Percentiles rank a stretch among this genome's conserved stretches.
These are phyloP conservation scores for Stenoptilia bipunctidactyla DNA, from an alignment of 2,888 invertebrate species.

Conservation along the genomic window DNA sequence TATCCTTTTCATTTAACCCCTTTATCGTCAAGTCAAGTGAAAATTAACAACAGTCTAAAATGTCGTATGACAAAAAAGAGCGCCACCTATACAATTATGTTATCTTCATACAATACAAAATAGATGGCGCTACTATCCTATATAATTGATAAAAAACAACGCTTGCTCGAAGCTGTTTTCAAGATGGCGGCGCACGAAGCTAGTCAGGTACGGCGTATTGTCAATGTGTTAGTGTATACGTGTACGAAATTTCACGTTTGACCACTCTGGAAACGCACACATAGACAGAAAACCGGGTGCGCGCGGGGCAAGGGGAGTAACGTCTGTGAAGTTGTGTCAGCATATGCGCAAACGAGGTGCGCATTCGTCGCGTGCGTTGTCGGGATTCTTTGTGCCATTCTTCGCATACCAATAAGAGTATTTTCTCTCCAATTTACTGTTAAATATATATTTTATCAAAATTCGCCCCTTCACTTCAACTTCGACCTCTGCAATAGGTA, in stretches of 20 bases:
- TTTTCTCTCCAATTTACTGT: constrained; percentile 79
- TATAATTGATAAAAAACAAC: constrained; percentile 31
- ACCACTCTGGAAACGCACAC: constrained; percentile 64
- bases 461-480: constrained; percentile 75
- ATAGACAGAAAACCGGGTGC: constrained; percentile 43
- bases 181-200: constrained; percentile 66
- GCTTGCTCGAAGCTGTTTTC: constrained; percentile 41
- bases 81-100: constrained; percentile 1
- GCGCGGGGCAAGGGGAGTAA: constrained; percentile 64
- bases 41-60: no score
- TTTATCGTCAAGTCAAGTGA: no score
- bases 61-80: no score
- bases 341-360: constrained; percentile 86
- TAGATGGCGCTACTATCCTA: constrained; percentile 35
- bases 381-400: constrained; percentile 98
- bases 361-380: constrained; percentile 91
- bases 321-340: constrained; percentile 77
- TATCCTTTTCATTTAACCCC: no score
- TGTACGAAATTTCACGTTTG: constrained; percentile 68
- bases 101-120: not conserved
- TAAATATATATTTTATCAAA: constrained; percentile 75
- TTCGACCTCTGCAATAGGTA: constrained; percentile 78
- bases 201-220: constrained; percentile 48
- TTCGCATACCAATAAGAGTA: constrained; percentile 91
- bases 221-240: constrained; percentile 53